These are phyloP conservation scores for Amblyteles armatorius DNA, from an alignment of 2,888 invertebrate genomes.

Conservation along the genomic window DNA sequence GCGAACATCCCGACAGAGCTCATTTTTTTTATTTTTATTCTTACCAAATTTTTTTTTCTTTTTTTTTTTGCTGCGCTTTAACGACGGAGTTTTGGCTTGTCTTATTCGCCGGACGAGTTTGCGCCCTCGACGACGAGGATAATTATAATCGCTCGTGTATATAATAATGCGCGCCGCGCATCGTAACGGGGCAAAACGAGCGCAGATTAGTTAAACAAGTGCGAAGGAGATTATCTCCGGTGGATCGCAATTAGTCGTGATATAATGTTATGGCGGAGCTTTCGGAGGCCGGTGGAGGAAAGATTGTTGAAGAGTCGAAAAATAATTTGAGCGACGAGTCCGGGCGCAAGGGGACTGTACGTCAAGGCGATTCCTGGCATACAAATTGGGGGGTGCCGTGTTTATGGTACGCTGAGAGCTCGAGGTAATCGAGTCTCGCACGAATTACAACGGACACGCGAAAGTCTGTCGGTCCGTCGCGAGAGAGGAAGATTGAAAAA, in stretches of 20 bases:
- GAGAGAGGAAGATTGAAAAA: conserved; percentile 35
- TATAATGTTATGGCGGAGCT: neutral
- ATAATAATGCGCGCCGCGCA: neutral
- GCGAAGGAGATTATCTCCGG: conserved; percentile 28
- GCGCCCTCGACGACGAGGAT: neutral
- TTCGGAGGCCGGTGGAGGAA: neutral
- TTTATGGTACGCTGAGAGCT: conserved; percentile 28
- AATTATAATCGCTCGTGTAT: neutral
- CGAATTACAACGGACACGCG: conserved; percentile 63
- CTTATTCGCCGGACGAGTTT: conserved; percentile 14
- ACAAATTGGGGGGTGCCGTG: conserved; percentile 61
- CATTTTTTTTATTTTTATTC: conserved; percentile 14
- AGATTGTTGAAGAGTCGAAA: conserved; percentile 17
- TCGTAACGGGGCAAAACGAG: neutral
- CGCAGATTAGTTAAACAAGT: conserved; percentile 36
- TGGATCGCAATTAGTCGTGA: conserved; percentile 28
- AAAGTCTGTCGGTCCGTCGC: conserved; percentile 53
- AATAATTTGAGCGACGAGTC: conserved; percentile 39
- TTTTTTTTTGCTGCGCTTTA: neutral
- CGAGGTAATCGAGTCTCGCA: conserved; percentile 60
- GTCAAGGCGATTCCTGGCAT: conserved; percentile 61
- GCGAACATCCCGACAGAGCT: conserved; percentile 19
- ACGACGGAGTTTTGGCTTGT: conserved; percentile 1
- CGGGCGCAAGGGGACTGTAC: conserved; percentile 31
- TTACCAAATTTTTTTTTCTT: conserved; percentile 19